These are phyloP conservation scores for Corydoras sp. DNA, from an alignment of 2,113 vertebrate genomes.

Conservation along the genomic window DNA sequence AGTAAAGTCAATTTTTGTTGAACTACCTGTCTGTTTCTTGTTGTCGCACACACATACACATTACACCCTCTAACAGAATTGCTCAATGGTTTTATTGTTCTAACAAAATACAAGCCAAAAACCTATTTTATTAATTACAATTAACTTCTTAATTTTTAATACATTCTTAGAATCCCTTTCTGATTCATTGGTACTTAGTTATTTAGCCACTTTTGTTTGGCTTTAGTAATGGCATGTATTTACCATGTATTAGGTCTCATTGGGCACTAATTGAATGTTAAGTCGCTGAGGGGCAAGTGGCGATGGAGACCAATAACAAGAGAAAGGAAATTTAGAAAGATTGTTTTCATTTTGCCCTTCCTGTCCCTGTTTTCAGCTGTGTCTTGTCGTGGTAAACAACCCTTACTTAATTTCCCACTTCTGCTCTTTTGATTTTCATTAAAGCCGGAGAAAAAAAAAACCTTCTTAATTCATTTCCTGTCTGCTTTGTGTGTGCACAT, in stretches of 20 bases:
- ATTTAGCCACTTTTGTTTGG: slow-evolving; percentile 49
- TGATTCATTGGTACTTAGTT: slow-evolving; percentile 45
- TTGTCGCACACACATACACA: too few relatives aligned
- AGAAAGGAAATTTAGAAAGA: slow-evolving; percentile 39
- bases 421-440: slow-evolving; percentile 52
- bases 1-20: too few relatives aligned
- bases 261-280: slow-evolving; percentile 53
- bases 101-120: too few relatives aligned
- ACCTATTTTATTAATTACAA: too few relatives aligned
- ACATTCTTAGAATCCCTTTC: too few relatives aligned
- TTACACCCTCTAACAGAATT: too few relatives aligned
- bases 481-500: slow-evolving; percentile 12
- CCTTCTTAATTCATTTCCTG: slow-evolving; percentile 28
- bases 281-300: slow-evolving; percentile 39
- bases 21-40: too few relatives aligned
- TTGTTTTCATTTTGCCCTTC: slow-evolving; percentile 34
- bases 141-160: too few relatives aligned
- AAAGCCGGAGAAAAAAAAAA: slow-evolving; percentile 32
- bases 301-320: slow-evolving; percentile 41
- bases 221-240: slow-evolving; percentile 54
- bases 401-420: slow-evolving; percentile 48
- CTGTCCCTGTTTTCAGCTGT: slow-evolving; percentile 17
- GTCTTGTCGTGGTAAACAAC: slow-evolving; percentile 37
- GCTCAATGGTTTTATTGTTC: too few relatives aligned
- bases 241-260: slow-evolving; percentile 64